Evolutionary conservation across 2,888 invertebrate species (phyloP).

Genomic region (Drosophila atripex): DNA sequence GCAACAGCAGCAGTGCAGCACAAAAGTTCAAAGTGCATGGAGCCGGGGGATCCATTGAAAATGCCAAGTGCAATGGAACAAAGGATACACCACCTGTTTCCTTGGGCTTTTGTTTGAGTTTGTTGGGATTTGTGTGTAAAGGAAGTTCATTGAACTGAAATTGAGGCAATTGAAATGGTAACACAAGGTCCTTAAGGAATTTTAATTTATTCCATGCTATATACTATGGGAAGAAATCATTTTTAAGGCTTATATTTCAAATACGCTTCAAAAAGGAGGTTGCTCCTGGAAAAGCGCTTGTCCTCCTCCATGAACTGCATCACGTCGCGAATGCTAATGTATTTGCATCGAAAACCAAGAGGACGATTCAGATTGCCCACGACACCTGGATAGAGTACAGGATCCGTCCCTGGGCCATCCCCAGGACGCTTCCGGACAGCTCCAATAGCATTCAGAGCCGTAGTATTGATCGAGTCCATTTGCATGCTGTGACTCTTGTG

Average conservation of each 20-base stretch:
- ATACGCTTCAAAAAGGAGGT: constrained; percentile 53
- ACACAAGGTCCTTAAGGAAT: not conserved
- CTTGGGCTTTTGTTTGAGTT: constrained; percentile 66
- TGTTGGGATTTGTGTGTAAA: constrained; percentile 35
- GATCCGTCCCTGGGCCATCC: not conserved
- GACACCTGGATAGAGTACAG: not conserved
- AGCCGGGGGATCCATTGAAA: constrained; percentile 32
- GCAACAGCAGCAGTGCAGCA: constrained; percentile 40
- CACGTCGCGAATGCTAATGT: constrained; percentile 53
- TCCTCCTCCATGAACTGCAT: constrained; percentile 55
- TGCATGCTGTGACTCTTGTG: constrained; percentile 7
- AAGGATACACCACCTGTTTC: constrained; percentile 77
- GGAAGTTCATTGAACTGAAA: constrained; percentile 72
- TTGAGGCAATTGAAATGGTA: constrained; percentile 51
- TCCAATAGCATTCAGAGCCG: constrained; percentile 59
- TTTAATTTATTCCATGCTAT: no score
- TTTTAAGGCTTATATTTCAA: constrained; percentile 49
- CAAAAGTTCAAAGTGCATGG: constrained; percentile 73
- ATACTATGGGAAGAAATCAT: no score
- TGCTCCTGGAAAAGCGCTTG: constrained; percentile 46
- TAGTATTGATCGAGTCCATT: constrained; percentile 47
- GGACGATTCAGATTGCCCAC: constrained; percentile 6
- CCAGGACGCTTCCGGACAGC: constrained; percentile 25
- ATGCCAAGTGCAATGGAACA: constrained; percentile 40
- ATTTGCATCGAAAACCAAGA: constrained; percentile 43